Evolutionary conservation across 2,888 invertebrate genomes (phyloP).

Genomic region (Carterocephalus palaemon): DNA sequence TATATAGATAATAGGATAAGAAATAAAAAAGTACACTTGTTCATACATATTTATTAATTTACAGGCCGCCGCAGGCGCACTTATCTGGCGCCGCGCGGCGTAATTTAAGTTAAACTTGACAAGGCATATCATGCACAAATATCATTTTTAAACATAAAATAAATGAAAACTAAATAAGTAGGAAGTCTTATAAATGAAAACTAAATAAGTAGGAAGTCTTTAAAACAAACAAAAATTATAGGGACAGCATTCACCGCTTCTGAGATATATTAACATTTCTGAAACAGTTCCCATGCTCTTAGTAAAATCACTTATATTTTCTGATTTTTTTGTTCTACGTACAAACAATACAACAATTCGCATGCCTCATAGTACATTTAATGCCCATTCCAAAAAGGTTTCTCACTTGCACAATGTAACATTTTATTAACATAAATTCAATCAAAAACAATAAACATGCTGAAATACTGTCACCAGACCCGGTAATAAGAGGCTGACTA

Average conservation of each 20-base stretch:
- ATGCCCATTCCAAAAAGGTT: slow-evolving; percentile 8
- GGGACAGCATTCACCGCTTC: slow-evolving; percentile 6
- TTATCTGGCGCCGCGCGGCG: not conserved
- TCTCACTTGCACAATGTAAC: slow-evolving; percentile 5
- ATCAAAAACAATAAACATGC: slow-evolving; percentile 1
- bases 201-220: too few species aligned
- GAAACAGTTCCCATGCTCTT: slow-evolving; percentile 4
- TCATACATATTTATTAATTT: slow-evolving; percentile 10
- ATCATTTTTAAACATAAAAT: slow-evolving; percentile 1
- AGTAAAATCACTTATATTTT: slow-evolving; percentile 10
- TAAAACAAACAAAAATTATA: slow-evolving; percentile 10
- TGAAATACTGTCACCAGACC: slow-evolving; percentile 3
- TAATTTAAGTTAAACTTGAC: not conserved
- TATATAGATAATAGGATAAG: slow-evolving; percentile 14
- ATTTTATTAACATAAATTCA: not conserved
- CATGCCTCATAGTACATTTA: slow-evolving; percentile 8
- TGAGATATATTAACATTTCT: slow-evolving; percentile 5
- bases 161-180: not conserved
- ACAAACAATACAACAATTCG: slow-evolving; percentile 6
- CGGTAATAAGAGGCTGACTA: not conserved
- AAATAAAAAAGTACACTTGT: slow-evolving; percentile 15
- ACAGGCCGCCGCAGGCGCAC: not conserved
- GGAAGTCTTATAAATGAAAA: not conserved
- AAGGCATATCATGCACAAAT: not conserved
- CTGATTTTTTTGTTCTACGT: slow-evolving; percentile 11